phyloP scores from a whole-genome alignment of 1,140 invertebrate species.

The Drosophila dunni region DNA sequence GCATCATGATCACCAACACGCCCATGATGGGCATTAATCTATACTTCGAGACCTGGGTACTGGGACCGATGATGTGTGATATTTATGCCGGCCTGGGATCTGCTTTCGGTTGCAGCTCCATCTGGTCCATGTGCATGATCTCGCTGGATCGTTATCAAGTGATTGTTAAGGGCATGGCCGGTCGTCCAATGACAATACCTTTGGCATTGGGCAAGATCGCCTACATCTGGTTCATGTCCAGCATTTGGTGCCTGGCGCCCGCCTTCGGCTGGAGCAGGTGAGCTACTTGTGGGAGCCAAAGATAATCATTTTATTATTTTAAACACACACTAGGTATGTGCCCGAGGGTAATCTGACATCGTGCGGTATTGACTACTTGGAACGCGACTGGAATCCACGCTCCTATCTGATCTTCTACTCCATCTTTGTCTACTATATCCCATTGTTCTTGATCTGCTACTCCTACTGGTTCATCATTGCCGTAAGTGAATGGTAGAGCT shows the following conservation, averaged over 20 bases:
- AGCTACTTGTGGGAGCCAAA: not conserved
- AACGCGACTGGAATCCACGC: slow-evolving; percentile 87
- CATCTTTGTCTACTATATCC: slow-evolving; percentile 90
- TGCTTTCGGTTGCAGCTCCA: slow-evolving; percentile 92
- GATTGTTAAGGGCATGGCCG: slow-evolving; percentile 91
- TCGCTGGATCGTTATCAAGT: slow-evolving; percentile 95
- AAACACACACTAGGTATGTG: slow-evolving; percentile 88
- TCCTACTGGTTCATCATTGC: slow-evolving; percentile 92
- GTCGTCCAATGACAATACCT: slow-evolving; percentile 88
- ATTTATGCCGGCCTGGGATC: slow-evolving; percentile 92
- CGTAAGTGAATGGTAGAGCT: slow-evolving; percentile 78
- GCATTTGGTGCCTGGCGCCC: slow-evolving; percentile 89
- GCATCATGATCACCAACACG: slow-evolving; percentile 94
- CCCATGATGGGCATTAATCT: slow-evolving; percentile 94
- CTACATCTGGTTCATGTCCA: slow-evolving; percentile 89
- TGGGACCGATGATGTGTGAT: slow-evolving; percentile 93
- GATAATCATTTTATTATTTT: not conserved
- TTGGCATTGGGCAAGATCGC: slow-evolving; percentile 89
- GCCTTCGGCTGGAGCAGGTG: slow-evolving; percentile 89
- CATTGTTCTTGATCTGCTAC: slow-evolving; percentile 90
- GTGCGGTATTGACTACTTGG: slow-evolving; percentile 93
- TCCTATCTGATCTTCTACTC: slow-evolving; percentile 90
- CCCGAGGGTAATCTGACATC: slow-evolving; percentile 95
- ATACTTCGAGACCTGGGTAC: slow-evolving; percentile 94
- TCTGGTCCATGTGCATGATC: slow-evolving; percentile 94